Conservation (phyloP, 1,140 invertebrate genomes). For the Saccostrea echinata region DNA sequence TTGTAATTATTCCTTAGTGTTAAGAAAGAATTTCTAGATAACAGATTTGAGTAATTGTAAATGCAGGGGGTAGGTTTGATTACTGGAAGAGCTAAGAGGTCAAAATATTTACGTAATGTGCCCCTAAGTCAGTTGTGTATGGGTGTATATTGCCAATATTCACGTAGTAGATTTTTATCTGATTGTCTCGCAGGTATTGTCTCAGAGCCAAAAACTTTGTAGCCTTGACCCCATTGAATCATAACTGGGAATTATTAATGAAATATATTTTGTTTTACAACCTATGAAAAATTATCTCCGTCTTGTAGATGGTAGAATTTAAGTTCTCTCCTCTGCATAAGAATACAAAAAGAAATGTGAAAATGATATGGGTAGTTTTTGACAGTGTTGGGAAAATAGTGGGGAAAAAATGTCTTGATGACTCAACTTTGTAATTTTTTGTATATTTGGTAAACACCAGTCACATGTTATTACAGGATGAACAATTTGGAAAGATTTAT, state of each 20-base stretch:
- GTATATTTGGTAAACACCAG: neutral
- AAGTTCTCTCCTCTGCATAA: neutral
- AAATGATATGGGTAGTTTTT: neutral
- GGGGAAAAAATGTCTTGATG: neutral
- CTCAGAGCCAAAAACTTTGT: neutral
- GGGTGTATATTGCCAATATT: neutral
- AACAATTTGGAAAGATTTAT: neutral
- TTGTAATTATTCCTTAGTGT: neutral
- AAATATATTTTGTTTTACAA: neutral
- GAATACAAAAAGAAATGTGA: neutral
- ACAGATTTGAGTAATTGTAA: neutral
- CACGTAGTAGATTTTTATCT: conserved; percentile 2
- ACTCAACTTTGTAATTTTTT: neutral
- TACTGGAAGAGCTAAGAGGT: neutral
- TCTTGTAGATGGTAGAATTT: neutral
- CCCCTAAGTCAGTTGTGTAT: neutral
- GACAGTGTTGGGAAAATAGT: neutral
- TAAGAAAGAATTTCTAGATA: neutral
- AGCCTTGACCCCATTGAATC: neutral
- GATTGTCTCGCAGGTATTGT: neutral
- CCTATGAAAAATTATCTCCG: too few relatives aligned
- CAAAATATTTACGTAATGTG: conserved; percentile 18
- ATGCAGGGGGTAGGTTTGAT: neutral
- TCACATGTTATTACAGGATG: neutral
- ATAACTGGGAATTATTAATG: neutral